Evolutionary conservation across 2,888 invertebrate species (phyloP).

Genomic region (Dicyrtoma fusca): DNA sequence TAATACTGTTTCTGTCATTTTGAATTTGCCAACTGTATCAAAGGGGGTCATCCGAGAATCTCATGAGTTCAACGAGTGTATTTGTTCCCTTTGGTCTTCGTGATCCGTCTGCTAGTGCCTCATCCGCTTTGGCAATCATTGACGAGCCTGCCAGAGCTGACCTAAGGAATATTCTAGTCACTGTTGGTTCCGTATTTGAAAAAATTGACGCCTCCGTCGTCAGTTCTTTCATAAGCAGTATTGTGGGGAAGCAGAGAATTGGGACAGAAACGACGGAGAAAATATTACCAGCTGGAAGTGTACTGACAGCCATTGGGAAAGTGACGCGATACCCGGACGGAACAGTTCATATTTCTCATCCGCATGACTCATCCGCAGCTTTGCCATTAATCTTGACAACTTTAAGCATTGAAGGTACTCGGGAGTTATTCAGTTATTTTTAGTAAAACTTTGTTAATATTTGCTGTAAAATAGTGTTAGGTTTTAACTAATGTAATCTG

Average conservation of each 20-base stretch:
- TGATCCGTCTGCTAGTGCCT: not conserved
- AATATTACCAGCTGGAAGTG: constrained; percentile 6
- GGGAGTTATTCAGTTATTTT: not conserved
- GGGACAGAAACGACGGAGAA: constrained; percentile 25
- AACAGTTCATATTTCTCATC: constrained; percentile 15
- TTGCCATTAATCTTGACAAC: constrained; percentile 30
- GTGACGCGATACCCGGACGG: constrained; percentile 13
- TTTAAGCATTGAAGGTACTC: constrained; percentile 16
- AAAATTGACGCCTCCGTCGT: constrained; percentile 8
- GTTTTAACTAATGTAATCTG: not conserved
- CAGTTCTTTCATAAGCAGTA: not conserved
- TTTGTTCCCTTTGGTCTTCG: constrained; percentile 28
- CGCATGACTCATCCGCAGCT: not conserved
- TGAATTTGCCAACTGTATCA: no score
- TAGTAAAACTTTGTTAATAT: no score
- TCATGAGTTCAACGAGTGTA: constrained; percentile 15
- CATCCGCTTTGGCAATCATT: not conserved
- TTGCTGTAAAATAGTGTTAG: no score
- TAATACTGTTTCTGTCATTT: no score
- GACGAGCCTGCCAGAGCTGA: constrained; percentile 21
- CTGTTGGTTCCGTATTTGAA: constrained; percentile 13
- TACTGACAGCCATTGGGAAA: constrained; percentile 23
- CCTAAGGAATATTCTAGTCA: constrained; percentile 3
- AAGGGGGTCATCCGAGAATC: constrained; percentile 23
- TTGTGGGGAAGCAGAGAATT: not conserved